These are phyloP conservation scores for Deilephila porcellus DNA, from an alignment of 2,888 invertebrate genomes.

Conservation along the genomic window DNA sequence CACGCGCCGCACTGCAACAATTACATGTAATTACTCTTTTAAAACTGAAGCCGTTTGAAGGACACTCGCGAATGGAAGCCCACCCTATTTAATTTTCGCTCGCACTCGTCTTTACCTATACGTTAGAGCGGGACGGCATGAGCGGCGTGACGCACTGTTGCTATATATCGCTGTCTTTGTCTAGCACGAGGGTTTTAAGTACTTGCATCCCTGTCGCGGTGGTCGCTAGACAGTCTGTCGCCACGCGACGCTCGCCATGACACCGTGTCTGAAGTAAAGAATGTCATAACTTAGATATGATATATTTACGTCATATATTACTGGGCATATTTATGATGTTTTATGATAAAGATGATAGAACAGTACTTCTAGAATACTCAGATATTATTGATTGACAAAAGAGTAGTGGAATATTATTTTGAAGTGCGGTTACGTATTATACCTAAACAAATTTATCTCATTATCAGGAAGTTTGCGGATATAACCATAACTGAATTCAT, in stretches of 20 bases:
- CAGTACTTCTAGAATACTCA: constrained; percentile 2
- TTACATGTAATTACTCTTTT: constrained; percentile 34
- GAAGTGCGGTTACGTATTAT: background rate
- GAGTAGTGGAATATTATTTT: background rate
- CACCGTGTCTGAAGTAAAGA: constrained; percentile 9
- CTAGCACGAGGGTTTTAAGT: constrained; percentile 11
- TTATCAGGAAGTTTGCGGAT: background rate
- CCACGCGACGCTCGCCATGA: constrained; percentile 39
- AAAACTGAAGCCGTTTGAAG: constrained; percentile 34
- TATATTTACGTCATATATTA: constrained; percentile 10
- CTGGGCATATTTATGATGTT: background rate
- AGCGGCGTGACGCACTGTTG: constrained; percentile 37
- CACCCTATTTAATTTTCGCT: constrained; percentile 31
- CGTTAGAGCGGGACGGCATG: constrained; percentile 33
- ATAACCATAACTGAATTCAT: too few relatives aligned
- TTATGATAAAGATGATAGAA: background rate
- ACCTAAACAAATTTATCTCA: background rate
- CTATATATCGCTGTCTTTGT: constrained; percentile 35
- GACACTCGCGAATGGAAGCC: constrained; percentile 31
- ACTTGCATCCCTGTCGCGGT: constrained; percentile 41
- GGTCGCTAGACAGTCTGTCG: constrained; percentile 56
- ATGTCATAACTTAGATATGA: constrained; percentile 12
- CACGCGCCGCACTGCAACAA: constrained; percentile 23
- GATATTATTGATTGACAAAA: background rate
- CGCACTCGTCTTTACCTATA: background rate